These are phyloP conservation scores for Calliphora vicina DNA, from an alignment of 1,140 invertebrate species.

Conservation along the genomic window DNA sequence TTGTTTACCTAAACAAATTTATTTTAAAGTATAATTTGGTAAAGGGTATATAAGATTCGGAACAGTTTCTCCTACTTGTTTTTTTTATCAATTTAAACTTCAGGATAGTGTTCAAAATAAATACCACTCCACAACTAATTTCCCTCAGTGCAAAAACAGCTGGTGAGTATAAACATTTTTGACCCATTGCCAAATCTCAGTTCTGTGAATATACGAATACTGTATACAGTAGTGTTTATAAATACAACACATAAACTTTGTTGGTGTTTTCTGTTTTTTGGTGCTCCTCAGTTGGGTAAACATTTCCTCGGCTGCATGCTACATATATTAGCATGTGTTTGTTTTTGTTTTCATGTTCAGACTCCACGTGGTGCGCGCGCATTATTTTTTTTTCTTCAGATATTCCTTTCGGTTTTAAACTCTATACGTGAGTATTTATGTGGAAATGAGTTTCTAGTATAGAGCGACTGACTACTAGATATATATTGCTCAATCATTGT, in stretches of 20 bases:
- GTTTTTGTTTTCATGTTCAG: not conserved
- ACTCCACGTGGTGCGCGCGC: slow-evolving; percentile 45
- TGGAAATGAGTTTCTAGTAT: too few species aligned
- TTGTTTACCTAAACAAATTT: too few species aligned
- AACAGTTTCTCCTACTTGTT: too few species aligned
- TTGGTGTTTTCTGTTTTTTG: too few species aligned
- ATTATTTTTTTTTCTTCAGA: not conserved
- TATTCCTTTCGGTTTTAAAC: not conserved
- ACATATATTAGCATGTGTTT: not conserved
- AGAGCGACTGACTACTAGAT: not conserved
- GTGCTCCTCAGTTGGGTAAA: slow-evolving; percentile 8
- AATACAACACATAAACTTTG: not conserved
- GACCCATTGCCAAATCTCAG: slow-evolving; percentile 12
- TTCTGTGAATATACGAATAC: not conserved
- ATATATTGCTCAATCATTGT: slow-evolving; percentile 2
- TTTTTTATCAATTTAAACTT: too few species aligned
- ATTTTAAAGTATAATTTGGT: too few species aligned
- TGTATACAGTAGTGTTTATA: too few species aligned
- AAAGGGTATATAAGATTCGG: too few species aligned
- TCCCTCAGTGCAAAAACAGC: not conserved
- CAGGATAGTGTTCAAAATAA: not conserved
- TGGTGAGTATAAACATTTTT: not conserved
- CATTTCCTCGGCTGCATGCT: not conserved
- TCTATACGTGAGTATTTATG: too few species aligned
- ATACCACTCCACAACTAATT: not conserved